Evolutionary conservation across 1,140 invertebrate species (phyloP).

Genomic region (Theocolax elegans): DNA sequence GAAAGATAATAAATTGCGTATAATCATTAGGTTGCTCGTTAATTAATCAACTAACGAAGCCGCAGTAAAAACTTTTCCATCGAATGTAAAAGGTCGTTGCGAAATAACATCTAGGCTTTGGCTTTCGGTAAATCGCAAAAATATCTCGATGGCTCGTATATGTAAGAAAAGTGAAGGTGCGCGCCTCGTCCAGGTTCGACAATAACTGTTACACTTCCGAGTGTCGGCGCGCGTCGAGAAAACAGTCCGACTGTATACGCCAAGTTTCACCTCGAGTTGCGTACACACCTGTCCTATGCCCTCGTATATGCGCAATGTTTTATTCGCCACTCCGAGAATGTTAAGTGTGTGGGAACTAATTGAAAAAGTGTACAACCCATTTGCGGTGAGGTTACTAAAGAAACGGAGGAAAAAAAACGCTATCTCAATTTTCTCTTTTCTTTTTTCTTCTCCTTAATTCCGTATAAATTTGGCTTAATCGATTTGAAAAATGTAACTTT

Average conservation of each 20-base stretch:
- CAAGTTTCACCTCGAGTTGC: constrained; percentile 20
- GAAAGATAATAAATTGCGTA: no score
- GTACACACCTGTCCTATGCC: constrained; percentile 16
- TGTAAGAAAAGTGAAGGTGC: constrained; percentile 36
- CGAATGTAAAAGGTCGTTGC: background rate
- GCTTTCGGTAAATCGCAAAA: constrained; percentile 12
- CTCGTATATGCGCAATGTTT: constrained; percentile 24
- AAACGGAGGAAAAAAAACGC: background rate
- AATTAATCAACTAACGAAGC: no score
- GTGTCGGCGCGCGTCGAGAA: constrained; percentile 8
- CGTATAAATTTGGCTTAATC: background rate
- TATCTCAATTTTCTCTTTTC: constrained; percentile 20
- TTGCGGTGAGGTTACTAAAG: background rate
- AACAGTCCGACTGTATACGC: constrained; percentile 19
- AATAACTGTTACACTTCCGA: constrained; percentile 40
- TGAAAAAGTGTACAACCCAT: constrained; percentile 23
- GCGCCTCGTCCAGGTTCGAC: background rate
- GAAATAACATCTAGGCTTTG: background rate
- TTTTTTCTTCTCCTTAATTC: no score
- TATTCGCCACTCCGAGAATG: constrained; percentile 23
- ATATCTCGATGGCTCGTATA: background rate
- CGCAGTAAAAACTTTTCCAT: no score
- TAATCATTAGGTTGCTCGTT: no score
- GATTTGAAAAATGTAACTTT: constrained; percentile 10
- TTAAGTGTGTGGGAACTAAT: constrained; percentile 38